Evolutionary conservation across 2,888 invertebrate species (phyloP), one percentile per base, ranked within the genome.

Genomic region (Dasypolia templi): DNA sequence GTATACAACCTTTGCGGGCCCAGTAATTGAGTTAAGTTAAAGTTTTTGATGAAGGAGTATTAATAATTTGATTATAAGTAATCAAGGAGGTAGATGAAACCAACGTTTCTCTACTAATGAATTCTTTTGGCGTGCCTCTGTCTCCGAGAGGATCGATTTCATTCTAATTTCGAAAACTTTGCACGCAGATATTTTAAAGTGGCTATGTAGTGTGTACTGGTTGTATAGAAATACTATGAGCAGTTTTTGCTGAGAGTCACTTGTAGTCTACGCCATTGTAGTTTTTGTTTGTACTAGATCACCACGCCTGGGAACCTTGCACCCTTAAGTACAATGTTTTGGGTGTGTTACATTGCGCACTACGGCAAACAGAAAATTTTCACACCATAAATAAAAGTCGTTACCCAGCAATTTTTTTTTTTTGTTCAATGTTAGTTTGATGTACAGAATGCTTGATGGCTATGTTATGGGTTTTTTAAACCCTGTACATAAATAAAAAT

Each of bases 41-140:
- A 82, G 84, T 80, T 85, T 84, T 86, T 64, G 81, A 46, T 64
- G 42, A 77, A 75, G 78, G 64, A 72, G 64, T 73, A 61, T 61
- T 73, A 42, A 35, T 81, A 65, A 79, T 77, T 81, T 81, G 49
- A 81, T 76, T 79, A 58, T 19, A 55, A 64, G 39, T 59, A 79
- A 63, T 68, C 76, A 69, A 75, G 63, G 26, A 55, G 59, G 51
- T 56, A 2, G n/a, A 12, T 53, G 19, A 51, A 42, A 59, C 29
- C 56, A 22, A 56, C 19, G 32, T 19, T 56, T 0, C 56, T 56
- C 19, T 80, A 7, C 19, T 79, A 58, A 81, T 59, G 17, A 81
- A 76, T 79, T 81, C 56, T 69, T 81, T 44, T 64, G 32, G 81
- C 62, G 75, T 68, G 14, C 46, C 75, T 49, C 63, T 49, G 56